These are phyloP conservation scores for Austrolebias charrua DNA, from an alignment of 2,797 vertebrate species.

Conservation along the genomic window DNA sequence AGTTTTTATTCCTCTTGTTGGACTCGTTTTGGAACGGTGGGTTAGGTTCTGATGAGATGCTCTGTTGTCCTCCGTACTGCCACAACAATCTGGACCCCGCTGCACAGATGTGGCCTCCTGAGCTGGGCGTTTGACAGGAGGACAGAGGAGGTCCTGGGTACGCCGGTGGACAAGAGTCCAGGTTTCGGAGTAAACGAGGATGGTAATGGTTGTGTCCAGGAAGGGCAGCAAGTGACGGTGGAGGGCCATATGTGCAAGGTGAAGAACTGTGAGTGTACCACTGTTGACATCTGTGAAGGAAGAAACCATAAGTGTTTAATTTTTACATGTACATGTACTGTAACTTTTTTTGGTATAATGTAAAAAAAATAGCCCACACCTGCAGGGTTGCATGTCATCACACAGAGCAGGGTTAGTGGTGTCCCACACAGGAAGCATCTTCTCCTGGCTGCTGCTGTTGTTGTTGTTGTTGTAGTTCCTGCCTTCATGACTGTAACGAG, in stretches of 20 bases:
- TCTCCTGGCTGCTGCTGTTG: slow-evolving; percentile 68
- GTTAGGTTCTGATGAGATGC: slow-evolving; percentile 18
- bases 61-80: slow-evolving; percentile 44
- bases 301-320: not conserved
- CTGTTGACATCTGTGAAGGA: slow-evolving; percentile 63
- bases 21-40: slow-evolving; percentile 20
- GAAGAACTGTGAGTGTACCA: slow-evolving; percentile 34
- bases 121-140: slow-evolving; percentile 15
- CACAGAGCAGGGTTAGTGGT: slow-evolving; percentile 40
- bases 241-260: slow-evolving; percentile 1
- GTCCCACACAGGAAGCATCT: slow-evolving; percentile 39
- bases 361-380: slow-evolving; percentile 59
- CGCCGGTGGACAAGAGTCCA: slow-evolving; percentile 6
- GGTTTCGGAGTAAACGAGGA: slow-evolving; percentile 33
- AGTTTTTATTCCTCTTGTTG: slow-evolving; percentile 27
- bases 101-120: slow-evolving; percentile 10
- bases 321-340: not conserved
- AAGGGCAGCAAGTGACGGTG: slow-evolving; percentile 32
- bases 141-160: slow-evolving; percentile 22
- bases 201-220: slow-evolving; percentile 49
- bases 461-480: slow-evolving; percentile 85
- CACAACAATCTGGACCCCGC: slow-evolving; percentile 9
- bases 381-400: slow-evolving; percentile 74
- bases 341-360: not conserved
- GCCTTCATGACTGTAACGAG: slow-evolving; percentile 78